Conservation (phyloP, 2,797 vertebrate species). For the Erethizon dorsatum region DNA sequence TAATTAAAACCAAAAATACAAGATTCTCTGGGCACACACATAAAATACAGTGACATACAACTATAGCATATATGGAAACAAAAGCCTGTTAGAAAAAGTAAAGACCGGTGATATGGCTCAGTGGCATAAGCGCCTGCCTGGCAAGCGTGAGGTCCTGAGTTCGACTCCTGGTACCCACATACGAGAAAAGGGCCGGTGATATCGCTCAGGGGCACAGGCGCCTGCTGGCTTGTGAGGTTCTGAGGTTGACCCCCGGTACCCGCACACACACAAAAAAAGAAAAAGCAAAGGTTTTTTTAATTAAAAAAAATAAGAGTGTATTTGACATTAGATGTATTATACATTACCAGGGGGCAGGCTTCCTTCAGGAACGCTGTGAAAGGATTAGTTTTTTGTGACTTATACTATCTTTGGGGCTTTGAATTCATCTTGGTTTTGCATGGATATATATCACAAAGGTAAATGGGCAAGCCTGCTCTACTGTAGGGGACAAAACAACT, state of each 20-base stretch:
- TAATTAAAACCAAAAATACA: constrained; percentile 39
- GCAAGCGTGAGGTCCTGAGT: too few species aligned
- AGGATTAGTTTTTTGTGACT: constrained; percentile 77
- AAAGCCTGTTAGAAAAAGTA: background rate
- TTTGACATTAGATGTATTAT: constrained; percentile 53
- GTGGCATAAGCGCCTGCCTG: too few species aligned
- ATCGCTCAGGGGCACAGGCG: too few species aligned
- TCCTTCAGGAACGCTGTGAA: constrained; percentile 53
- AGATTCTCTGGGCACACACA: background rate
- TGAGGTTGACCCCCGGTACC: too few species aligned
- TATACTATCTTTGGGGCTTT: constrained; percentile 70
- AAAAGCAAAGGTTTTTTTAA: too few species aligned
- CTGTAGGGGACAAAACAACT: constrained; percentile 73
- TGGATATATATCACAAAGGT: constrained; percentile 70
- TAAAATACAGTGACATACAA: background rate
- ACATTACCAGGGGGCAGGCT: constrained; percentile 41
- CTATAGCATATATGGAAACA: background rate
- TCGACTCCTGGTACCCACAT: too few species aligned
- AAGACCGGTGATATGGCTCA: too few species aligned
- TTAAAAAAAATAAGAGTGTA: constrained; percentile 66
- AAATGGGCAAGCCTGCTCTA: constrained; percentile 66
- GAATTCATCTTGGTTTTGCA: constrained; percentile 77
- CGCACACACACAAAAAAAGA: too few species aligned
- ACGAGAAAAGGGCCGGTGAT: too few species aligned
- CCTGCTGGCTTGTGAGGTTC: too few species aligned